Evolutionary conservation across 2,888 invertebrate species (phyloP).

Genomic region (Aphidius colemani): DNA sequence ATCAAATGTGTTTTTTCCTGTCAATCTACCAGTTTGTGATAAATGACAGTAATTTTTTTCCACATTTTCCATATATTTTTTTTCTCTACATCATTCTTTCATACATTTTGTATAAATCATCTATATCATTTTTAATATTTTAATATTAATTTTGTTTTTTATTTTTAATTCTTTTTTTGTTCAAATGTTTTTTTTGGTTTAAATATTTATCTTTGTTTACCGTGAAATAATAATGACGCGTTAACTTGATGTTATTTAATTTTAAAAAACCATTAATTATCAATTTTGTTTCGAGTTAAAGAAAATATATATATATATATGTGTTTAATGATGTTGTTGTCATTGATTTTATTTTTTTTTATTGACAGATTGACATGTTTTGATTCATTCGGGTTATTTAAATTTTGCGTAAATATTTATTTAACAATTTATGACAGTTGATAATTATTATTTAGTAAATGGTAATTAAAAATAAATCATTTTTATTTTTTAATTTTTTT

Average conservation of each 20-base stretch:
- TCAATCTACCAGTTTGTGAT: constrained; percentile 48
- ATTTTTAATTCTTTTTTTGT: constrained; percentile 2
- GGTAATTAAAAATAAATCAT: too few species aligned
- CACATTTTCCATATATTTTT: not conserved
- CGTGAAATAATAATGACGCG: not conserved
- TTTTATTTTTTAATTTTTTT: too few species aligned
- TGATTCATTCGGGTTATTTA: constrained; percentile 4
- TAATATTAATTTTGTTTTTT: not conserved
- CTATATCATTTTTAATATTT: constrained; percentile 4
- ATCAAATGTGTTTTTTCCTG: constrained; percentile 70
- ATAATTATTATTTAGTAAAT: too few species aligned
- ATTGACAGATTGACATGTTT: not conserved
- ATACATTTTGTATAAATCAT: constrained; percentile 4
- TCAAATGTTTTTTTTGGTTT: constrained; percentile 2
- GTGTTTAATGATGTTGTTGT: not conserved
- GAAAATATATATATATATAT: too few species aligned
- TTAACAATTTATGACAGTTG: too few species aligned
- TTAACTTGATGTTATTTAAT: constrained; percentile 20
- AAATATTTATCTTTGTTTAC: not conserved
- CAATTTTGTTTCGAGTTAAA: too few species aligned
- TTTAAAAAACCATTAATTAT: constrained; percentile 21
- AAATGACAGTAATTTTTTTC: constrained; percentile 19
- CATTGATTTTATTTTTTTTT: constrained; percentile 8
- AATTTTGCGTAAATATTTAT: too few species aligned
- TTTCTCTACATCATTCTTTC: not conserved